Percentiles rank a stretch among this genome's conserved stretches.
Evolutionary conservation across 2,113 vertebrate species (phyloP).

Genomic region (Myrmecophaga tridactyla): DNA sequence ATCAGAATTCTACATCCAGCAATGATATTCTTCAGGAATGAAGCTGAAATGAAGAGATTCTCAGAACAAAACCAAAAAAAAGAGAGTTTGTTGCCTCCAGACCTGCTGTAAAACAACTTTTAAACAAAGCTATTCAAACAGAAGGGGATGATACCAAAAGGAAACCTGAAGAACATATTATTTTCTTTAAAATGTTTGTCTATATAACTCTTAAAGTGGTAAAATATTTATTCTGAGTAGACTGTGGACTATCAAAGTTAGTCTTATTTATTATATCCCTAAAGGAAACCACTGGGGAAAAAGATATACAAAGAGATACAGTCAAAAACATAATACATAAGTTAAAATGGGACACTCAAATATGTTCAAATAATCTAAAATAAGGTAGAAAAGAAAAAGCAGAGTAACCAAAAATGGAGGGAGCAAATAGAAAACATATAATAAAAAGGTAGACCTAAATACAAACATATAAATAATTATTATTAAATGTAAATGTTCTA

Average conservation of each 20-base stretch:
- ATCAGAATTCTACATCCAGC: not conserved
- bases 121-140: not conserved
- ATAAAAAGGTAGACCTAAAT: not conserved
- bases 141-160: not conserved
- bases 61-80: not conserved
- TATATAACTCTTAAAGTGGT: not conserved
- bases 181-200: not conserved
- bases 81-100: not conserved
- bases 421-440: not conserved
- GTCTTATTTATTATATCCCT: not conserved
- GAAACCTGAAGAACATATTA: not conserved
- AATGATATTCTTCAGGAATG: not conserved
- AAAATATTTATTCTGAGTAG: not conserved
- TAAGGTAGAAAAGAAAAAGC: not conserved
- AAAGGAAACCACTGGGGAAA: not conserved
- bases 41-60: not conserved
- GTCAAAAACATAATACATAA: not conserved
- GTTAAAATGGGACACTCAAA: not conserved
- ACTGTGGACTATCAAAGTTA: not conserved
- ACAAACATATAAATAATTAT: not conserved
- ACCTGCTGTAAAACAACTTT: not conserved
- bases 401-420: not conserved
- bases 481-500: not conserved
- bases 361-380: not conserved
- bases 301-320: not conserved